These are phyloP conservation scores for Aricia artaxerxes DNA, from an alignment of 2,888 invertebrate species.

Conservation along the genomic window DNA sequence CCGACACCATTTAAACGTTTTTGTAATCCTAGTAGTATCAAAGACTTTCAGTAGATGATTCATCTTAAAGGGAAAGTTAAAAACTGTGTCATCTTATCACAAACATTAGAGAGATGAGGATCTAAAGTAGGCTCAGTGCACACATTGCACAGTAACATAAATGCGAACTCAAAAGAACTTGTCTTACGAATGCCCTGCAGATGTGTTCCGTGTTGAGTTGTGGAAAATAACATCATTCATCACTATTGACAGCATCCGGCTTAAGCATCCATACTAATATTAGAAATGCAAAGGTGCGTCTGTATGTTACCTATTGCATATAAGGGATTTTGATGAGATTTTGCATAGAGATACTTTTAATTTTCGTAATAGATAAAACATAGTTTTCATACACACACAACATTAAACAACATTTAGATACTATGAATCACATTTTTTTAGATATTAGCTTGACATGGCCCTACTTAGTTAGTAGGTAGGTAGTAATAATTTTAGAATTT, in stretches of 20 bases:
- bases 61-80: not conserved
- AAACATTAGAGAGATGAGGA: slow-evolving; percentile 15
- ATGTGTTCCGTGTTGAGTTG: not conserved
- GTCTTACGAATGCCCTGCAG: not conserved
- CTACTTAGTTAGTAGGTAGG: too few species aligned
- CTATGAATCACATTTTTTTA: too few species aligned
- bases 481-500: too few species aligned
- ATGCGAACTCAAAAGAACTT: not conserved
- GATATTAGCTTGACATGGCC: too few species aligned
- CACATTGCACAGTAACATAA: not conserved
- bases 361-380: too few species aligned
- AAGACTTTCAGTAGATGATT: not conserved
- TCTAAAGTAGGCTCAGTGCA: not conserved
- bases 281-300: too few species aligned
- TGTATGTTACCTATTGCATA: too few species aligned
- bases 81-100: slow-evolving; percentile 16
- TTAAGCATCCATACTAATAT: not conserved
- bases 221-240: not conserved
- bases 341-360: too few species aligned
- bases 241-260: not conserved
- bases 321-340: too few species aligned
- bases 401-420: too few species aligned
- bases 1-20: not conserved
- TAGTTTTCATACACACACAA: too few species aligned
- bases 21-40: not conserved